Base-by-base conservation (phyloP, 2,888 invertebrate species). In the Eurytoma californica region DNA sequence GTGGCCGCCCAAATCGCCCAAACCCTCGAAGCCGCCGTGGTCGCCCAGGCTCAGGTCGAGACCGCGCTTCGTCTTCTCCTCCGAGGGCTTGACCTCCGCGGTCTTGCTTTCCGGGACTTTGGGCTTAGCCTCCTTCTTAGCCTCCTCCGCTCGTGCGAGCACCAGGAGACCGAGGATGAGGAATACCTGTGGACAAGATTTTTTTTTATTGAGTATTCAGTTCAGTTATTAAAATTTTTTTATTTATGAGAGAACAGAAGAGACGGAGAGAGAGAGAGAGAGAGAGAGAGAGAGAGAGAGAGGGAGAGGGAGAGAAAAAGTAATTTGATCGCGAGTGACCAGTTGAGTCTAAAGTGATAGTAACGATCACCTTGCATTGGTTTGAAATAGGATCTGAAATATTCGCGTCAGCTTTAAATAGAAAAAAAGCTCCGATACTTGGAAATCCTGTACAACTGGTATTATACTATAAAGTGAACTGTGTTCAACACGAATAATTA, bases 31-130 rank as follows among this genome's bases (percentile, higher is more conserved):
- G 24, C 78, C 78, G 0, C 88, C 80, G 69, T 69, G 77, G 63
- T 82, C 83, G 39, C 82, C 83, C 73, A 85, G 84, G 30, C 88
- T 87, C 65, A 86, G 77, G 51, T 88, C 88, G 76, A 89, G 76
- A 30, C 89, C 89, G 0, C 89, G 86, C 66, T 89, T 89, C 13
- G 86, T 61, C 68, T 89, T 89, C 67, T 85, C 84, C 28, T 85
- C 39, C 7, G 39, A 83, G 51, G 83, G 76, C 60, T 51, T 82
- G 39, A 9, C 9, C 9, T 39, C 47, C 39, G 39, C 63, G 3
- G 63, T 13, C 79, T 72, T 82, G 24, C 81, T 80, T 63, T 82
- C 80, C 5, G 80, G 70, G 18, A 69, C 63, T 14, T 61, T 83
- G 4, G 85, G 73, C 16, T 83, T 80, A 2, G 81, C 81, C 1